Conservation (phyloP, 2,113 vertebrate species). For the Platichthys flesus region DNA sequence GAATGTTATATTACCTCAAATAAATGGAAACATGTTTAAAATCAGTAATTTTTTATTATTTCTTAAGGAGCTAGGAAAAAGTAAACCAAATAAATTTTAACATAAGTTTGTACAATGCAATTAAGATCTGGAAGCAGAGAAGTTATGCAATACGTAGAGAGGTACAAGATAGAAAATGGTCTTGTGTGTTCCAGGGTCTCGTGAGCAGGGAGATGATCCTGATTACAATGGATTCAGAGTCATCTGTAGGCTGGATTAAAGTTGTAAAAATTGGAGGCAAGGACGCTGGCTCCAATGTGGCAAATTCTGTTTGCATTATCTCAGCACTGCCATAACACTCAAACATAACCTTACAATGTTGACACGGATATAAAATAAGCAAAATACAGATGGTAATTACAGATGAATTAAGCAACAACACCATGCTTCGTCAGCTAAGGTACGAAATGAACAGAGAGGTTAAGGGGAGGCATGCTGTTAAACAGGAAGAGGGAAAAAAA, state of each 20-base stretch:
- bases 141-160: slow-evolving; percentile 47
- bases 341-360: slow-evolving; percentile 69
- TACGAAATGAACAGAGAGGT: slow-evolving; percentile 57
- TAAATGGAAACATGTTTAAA: slow-evolving; percentile 69
- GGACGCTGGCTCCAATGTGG: slow-evolving; percentile 43
- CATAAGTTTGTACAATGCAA: slow-evolving; percentile 72
- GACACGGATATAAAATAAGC: slow-evolving; percentile 74
- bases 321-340: slow-evolving; percentile 56
- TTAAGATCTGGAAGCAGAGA: slow-evolving; percentile 54
- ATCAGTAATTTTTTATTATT: slow-evolving; percentile 78
- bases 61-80: slow-evolving; percentile 77
- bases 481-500: slow-evolving; percentile 36
- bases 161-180: slow-evolving; percentile 44
- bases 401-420: slow-evolving; percentile 66
- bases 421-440: slow-evolving; percentile 66
- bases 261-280: slow-evolving; percentile 28
- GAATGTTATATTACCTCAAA: background rate
- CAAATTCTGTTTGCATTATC: slow-evolving; percentile 60
- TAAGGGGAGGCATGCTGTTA: slow-evolving; percentile 64
- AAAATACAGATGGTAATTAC: slow-evolving; percentile 75
- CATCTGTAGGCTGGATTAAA: slow-evolving; percentile 12
- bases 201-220: slow-evolving; percentile 21
- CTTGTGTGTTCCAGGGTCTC: slow-evolving; percentile 47
- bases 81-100: slow-evolving; percentile 76
- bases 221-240: slow-evolving; percentile 18